Evolutionary conservation across 2,888 invertebrate genomes (phyloP).

Genomic region (Lasius platythorax): DNA sequence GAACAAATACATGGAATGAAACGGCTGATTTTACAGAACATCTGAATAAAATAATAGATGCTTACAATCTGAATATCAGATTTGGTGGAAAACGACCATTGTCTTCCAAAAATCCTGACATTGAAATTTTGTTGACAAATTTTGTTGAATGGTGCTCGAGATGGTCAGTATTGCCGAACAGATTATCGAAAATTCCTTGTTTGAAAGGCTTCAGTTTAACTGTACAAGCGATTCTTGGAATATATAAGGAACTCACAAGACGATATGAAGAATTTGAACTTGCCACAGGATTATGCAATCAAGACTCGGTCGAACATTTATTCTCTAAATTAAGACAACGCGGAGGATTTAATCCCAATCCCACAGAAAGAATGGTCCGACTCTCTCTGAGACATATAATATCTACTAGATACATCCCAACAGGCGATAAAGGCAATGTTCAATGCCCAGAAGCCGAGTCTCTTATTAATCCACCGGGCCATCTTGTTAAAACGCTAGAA

Average conservation of each 20-base stretch:
- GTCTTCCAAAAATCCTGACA: not conserved
- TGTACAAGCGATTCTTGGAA: not conserved
- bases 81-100: not conserved
- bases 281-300: not conserved
- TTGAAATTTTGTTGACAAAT: too few species aligned
- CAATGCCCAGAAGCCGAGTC: not conserved
- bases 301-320: constrained; percentile 12
- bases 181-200: not conserved
- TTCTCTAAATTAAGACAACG: constrained; percentile 14
- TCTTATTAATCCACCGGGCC: not conserved
- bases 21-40: not conserved
- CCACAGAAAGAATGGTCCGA: constrained; percentile 3
- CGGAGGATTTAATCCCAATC: not conserved
- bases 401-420: not conserved
- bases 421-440: not conserved
- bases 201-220: not conserved
- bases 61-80: not conserved
- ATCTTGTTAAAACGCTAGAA: not conserved
- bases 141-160: not conserved
- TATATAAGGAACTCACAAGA: not conserved
- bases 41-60: constrained; percentile 1
- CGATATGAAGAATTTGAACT: not conserved
- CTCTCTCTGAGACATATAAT: not conserved
- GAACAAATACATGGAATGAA: constrained; percentile 1
- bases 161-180: not conserved